A percentile compares a stretch with the other conserved stretches of the same genome.
Conservation (phyloP, 2,113 vertebrate genomes). For the Microcebus griseorufus region DNA sequence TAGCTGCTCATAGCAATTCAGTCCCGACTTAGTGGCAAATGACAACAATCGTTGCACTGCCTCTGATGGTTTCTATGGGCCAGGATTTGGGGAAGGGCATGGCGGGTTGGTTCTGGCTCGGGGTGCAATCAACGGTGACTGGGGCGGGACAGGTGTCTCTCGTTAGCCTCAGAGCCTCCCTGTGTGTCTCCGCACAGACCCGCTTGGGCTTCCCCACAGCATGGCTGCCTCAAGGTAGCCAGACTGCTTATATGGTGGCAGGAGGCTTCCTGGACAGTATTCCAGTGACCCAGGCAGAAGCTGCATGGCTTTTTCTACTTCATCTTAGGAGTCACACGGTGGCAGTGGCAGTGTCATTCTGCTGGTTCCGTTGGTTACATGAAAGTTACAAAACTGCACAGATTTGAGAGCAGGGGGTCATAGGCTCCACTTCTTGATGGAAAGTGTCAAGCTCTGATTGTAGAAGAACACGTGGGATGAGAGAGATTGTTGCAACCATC, state of each 20-base stretch:
- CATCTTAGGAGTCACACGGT: not conserved
- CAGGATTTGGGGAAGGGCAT: not conserved
- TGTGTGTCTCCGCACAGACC: rapidly evolving
- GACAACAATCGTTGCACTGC: rapidly evolving
- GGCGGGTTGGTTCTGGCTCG: not conserved
- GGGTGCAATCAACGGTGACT: not conserved
- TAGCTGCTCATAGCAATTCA: not conserved
- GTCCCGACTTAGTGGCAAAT: rapidly evolving
- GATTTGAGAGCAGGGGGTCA: not conserved
- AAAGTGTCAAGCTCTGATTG: not conserved
- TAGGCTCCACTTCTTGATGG: not conserved
- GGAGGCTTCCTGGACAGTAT: no score
- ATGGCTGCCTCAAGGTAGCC: not conserved
- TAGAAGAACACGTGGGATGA: not conserved
- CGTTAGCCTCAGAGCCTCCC: not conserved
- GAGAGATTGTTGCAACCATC: not conserved
- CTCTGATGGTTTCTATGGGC: not conserved
- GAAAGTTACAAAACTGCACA: not conserved
- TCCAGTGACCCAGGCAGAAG: not conserved
- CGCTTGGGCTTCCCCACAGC: not conserved
- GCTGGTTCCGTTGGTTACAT: not conserved
- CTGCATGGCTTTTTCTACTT: not conserved
- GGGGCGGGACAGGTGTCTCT: not conserved
- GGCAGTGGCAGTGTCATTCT: not conserved
- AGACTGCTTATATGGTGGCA: no score